These are phyloP conservation scores for Equus quagga DNA, from an alignment of 2,113 vertebrate genomes.

Conservation along the genomic window DNA sequence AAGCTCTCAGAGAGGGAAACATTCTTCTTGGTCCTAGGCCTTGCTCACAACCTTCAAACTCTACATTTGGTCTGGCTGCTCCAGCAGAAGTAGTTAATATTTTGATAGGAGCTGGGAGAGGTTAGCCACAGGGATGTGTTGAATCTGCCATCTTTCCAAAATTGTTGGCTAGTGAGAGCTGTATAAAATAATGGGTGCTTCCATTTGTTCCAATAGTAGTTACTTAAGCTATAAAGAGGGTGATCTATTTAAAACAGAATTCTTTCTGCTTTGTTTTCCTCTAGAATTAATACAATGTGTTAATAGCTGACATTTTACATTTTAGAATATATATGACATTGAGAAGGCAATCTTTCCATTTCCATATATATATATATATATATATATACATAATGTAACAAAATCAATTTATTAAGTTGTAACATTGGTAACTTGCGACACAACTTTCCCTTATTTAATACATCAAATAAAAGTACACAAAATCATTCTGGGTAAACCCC, in stretches of 20 bases:
- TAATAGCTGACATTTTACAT: not conserved
- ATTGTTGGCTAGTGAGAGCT: not conserved
- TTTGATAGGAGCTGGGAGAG: not conserved
- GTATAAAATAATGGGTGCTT: not conserved
- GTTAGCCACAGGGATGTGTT: not conserved
- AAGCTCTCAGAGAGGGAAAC: not conserved
- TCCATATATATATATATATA: too few species aligned
- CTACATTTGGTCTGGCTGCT: not conserved
- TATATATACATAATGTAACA: not conserved
- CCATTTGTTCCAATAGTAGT: not conserved
- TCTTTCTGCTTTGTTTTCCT: not conserved
- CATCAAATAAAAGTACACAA: not conserved
- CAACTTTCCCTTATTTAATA: not conserved
- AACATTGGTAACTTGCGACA: not conserved
- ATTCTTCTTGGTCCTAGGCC: not conserved
- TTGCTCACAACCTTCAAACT: not conserved
- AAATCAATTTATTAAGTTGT: not conserved
- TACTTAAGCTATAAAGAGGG: not conserved
- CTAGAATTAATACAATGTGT: not conserved
- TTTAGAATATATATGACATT: not conserved
- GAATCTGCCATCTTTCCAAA: not conserved
- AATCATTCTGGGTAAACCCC: not conserved
- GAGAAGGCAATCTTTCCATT: not conserved
- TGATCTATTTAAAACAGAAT: not conserved
- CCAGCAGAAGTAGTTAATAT: not conserved